A percentile compares a stretch with the other conserved stretches of the same genome.
Evolutionary conservation across 2,797 vertebrate genomes (phyloP).

Genomic region (Squalus acanthias): DNA sequence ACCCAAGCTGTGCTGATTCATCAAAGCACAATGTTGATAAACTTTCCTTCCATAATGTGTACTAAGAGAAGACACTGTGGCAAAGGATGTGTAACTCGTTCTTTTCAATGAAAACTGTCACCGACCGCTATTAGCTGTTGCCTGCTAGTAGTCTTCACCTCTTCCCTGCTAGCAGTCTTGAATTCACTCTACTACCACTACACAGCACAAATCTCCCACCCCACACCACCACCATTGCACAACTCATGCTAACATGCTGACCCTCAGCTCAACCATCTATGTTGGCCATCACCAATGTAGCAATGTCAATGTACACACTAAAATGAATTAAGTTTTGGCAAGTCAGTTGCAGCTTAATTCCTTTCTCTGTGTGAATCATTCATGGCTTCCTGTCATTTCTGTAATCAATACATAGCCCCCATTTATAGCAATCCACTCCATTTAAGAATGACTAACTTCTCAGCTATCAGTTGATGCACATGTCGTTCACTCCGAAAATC

Average conservation of each 20-base stretch:
- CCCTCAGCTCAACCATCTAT: background rate
- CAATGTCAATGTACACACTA: background rate
- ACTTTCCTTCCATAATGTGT: background rate
- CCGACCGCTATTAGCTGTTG: background rate
- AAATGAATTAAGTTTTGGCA: background rate
- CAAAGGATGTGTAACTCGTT: background rate
- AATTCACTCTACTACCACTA: background rate
- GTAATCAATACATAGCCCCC: background rate
- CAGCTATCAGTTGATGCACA: background rate
- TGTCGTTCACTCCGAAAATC: background rate
- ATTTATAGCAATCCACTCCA: background rate
- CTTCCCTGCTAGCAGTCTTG: background rate
- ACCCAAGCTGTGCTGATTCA: background rate
- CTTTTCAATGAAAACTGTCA: background rate
- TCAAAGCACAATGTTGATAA: background rate
- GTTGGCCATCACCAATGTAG: background rate
- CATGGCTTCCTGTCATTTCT: background rate
- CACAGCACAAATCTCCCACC: background rate
- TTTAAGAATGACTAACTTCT: background rate
- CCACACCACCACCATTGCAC: background rate
- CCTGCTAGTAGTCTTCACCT: background rate
- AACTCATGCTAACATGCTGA: background rate
- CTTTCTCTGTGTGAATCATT: background rate
- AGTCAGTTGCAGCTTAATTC: background rate
- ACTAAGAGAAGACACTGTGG: background rate